phyloP scores from a whole-genome alignment of 2,888 invertebrate genomes.

The Eupeodes latifasciatus region DNA sequence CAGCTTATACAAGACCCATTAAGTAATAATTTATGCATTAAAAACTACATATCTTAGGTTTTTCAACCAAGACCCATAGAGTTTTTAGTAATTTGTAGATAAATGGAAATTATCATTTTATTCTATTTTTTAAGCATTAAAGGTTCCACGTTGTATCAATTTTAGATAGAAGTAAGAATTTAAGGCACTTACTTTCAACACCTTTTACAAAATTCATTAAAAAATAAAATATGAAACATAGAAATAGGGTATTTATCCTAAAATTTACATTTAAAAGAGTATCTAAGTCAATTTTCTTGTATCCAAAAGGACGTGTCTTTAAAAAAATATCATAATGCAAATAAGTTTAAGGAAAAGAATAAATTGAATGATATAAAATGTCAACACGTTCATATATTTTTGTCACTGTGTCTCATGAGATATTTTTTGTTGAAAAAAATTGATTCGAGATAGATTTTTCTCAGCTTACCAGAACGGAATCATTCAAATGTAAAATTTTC shows the following conservation, averaged over 20 bases:
- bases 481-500: conserved; percentile 65
- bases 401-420: conserved; percentile 5
- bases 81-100: too few species aligned
- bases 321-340: neutral
- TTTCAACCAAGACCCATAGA: too few species aligned
- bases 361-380: neutral
- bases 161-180: neutral
- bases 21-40: too few species aligned
- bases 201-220: neutral
- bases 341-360: neutral
- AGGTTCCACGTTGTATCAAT: too few species aligned
- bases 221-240: neutral
- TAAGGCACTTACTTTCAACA: neutral
- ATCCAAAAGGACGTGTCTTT: neutral
- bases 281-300: neutral
- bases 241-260: neutral
- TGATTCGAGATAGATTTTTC: conserved; percentile 43
- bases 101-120: too few species aligned
- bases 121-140: too few species aligned
- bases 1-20: too few species aligned
- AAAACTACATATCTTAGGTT: too few species aligned
- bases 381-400: conserved; percentile 6
- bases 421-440: neutral
- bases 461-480: conserved; percentile 46
- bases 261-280: conserved; percentile 11